These are phyloP conservation scores for Sarcophaga peregrina DNA, from an alignment of 1,140 invertebrate genomes.

Conservation along the genomic window DNA sequence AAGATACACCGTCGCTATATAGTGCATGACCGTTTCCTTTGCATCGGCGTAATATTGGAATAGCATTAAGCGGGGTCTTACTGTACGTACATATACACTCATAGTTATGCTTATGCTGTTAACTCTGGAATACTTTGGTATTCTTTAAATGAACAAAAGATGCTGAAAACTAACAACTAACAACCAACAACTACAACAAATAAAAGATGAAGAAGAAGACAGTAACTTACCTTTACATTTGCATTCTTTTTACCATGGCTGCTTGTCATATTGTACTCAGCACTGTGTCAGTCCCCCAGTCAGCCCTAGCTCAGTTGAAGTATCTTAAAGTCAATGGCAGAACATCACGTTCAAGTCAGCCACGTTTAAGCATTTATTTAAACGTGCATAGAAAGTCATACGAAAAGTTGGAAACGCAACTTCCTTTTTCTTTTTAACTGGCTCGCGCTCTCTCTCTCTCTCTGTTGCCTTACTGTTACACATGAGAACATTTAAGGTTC, in stretches of 20 bases:
- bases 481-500: slow-evolving; percentile 16
- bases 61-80: too few species aligned
- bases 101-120: not conserved
- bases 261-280: too few species aligned
- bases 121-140: not conserved
- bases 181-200: not conserved
- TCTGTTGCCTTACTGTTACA: not conserved
- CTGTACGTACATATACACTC: not conserved
- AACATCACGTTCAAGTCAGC: slow-evolving; percentile 27
- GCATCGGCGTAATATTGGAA: too few species aligned
- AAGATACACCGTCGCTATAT: too few species aligned
- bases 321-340: not conserved
- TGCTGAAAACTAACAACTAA: not conserved
- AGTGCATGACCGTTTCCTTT: too few species aligned
- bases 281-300: too few species aligned
- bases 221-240: too few species aligned
- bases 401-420: not conserved
- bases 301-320: not conserved
- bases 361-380: slow-evolving; percentile 32
- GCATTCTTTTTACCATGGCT: too few species aligned
- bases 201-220: not conserved
- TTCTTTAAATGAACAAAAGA: slow-evolving; percentile 18
- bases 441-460: not conserved
- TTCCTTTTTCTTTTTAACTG: not conserved
- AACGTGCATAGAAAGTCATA: slow-evolving; percentile 36